Percentiles rank a stretch among this genome's conserved stretches.
Evolutionary conservation across 2,113 vertebrate species (phyloP).

Genomic region (Onychostruthus taczanowskii): DNA sequence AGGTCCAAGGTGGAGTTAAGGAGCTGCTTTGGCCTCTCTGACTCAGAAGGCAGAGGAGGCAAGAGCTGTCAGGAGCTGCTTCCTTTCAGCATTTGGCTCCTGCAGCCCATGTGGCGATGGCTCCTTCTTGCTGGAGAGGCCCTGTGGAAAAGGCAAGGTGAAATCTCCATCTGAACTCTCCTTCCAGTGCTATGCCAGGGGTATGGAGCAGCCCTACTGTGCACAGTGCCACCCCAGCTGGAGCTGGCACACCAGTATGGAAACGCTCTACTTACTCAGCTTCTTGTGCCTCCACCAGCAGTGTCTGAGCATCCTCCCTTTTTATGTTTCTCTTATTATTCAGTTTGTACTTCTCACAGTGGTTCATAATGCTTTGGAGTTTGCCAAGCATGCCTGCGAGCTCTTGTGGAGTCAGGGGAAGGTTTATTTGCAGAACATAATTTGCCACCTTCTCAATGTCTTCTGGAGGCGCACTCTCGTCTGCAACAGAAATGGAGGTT

Average conservation of each 20-base stretch:
- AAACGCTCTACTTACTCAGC: slow-evolving; percentile 58
- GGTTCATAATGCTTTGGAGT: slow-evolving; percentile 62
- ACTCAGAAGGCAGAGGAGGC: not conserved
- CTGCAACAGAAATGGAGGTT: slow-evolving; percentile 67
- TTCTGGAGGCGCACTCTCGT: slow-evolving; percentile 75
- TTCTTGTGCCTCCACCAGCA: slow-evolving; percentile 69
- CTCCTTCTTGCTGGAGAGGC: not conserved
- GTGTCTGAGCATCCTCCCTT: slow-evolving; percentile 14
- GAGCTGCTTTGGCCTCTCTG: not conserved
- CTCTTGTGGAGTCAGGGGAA: slow-evolving; percentile 71
- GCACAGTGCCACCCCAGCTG: not conserved
- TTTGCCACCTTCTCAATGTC: slow-evolving; percentile 83
- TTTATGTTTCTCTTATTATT: slow-evolving; percentile 58
- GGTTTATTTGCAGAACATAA: slow-evolving; percentile 75
- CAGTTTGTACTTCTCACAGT: slow-evolving; percentile 52
- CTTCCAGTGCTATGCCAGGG: not conserved
- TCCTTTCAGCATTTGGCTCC: not conserved
- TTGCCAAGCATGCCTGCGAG: slow-evolving; percentile 71
- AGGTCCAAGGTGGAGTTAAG: not conserved
- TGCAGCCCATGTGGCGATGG: fast-evolving
- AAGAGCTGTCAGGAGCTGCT: not conserved
- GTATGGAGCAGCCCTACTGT: not conserved
- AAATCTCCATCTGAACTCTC: not conserved
- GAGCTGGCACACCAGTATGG: not conserved
- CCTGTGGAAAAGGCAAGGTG: not conserved